Evolutionary conservation across 2,888 invertebrate genomes (phyloP).

Genomic region (Rhingia rostrata): DNA sequence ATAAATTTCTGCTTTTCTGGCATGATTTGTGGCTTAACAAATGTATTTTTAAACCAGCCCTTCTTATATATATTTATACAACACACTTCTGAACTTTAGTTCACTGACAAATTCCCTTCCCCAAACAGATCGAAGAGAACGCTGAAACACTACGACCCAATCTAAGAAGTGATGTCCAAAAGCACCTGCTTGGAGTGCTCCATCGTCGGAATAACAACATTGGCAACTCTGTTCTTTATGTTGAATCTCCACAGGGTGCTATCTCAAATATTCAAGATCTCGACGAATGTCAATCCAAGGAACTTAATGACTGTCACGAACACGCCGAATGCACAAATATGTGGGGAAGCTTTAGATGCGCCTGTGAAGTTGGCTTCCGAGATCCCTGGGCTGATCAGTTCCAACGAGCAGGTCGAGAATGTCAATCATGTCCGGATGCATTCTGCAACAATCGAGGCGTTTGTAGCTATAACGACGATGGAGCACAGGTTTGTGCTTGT

Average conservation of each 20-base stretch:
- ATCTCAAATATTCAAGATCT: slow-evolving; percentile 90
- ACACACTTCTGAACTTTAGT: too few relatives aligned
- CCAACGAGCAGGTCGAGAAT: slow-evolving; percentile 88
- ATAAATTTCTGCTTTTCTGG: too few relatives aligned
- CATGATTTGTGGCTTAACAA: too few relatives aligned
- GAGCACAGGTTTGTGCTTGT: slow-evolving; percentile 85
- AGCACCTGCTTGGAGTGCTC: slow-evolving; percentile 92
- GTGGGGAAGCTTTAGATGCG: slow-evolving; percentile 89
- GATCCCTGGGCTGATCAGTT: slow-evolving; percentile 89
- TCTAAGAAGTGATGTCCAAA: slow-evolving; percentile 90
- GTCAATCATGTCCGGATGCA: slow-evolving; percentile 89
- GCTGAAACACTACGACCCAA: slow-evolving; percentile 87
- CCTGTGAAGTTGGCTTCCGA: slow-evolving; percentile 89
- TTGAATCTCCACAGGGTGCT: slow-evolving; percentile 91
- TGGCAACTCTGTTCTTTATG: slow-evolving; percentile 93
- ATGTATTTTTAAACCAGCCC: too few relatives aligned
- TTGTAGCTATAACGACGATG: slow-evolving; percentile 90
- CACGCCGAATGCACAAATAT: slow-evolving; percentile 91
- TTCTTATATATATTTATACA: too few relatives aligned
- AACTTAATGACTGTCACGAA: slow-evolving; percentile 93
- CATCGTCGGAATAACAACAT: slow-evolving; percentile 93
- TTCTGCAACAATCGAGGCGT: slow-evolving; percentile 93
- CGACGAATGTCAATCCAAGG: slow-evolving; percentile 92
- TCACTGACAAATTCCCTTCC: too few relatives aligned
- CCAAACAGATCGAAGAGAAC: slow-evolving; percentile 87